Evolutionary conservation across 1,140 invertebrate species (phyloP), one percentile per base, ranked within the genome.

Genomic region (Drosophila mayri): DNA sequence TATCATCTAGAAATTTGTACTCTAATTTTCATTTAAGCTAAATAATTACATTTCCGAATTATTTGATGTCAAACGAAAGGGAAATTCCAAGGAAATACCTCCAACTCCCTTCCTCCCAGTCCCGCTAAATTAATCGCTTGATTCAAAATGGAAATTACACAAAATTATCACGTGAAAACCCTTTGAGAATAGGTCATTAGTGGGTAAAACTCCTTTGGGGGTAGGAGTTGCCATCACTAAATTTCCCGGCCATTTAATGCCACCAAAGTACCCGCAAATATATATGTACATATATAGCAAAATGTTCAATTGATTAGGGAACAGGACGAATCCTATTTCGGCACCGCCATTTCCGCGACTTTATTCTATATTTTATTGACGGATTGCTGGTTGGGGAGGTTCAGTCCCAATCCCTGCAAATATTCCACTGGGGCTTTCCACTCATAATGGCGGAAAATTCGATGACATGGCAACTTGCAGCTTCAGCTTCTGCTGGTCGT

Each of bases 361-460:
- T 18, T 20, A 50, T 50, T 50, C 28, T 50, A 59, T 35, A 43
- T 64, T 64, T 64, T 64, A 64, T 64, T 59, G 41, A 63, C 41
- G 63, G 63, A 62, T 65, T 46, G 40, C 9, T n/a, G 46, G 25
- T 11, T 1, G n/a, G 1, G 25, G 16, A 0, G 20, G 43, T 12
- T 46, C 65, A 50, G 50, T 68, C 25, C 25, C 60, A 50, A 41
- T 46, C 60, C 30, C 47, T 10, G 62, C n/a, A 38, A 65, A 63
- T 63, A 67, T 20, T 58, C 67, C 66, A n/a, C 30, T 57, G 46
- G 22, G 65, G 35, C 35, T 25, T 55, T 38, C 35, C 49, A 50
- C 49, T 76, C 54, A 76, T 76, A 60, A 76, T 60, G 67, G 71
- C 43, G 54, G 35, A 61, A 76, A 77, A 68, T 77, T 76, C 74